A percentile compares a stretch with the other conserved stretches of the same genome.
Evolutionary conservation across 2,113 vertebrate genomes (phyloP).

Genomic region (Acinonyx jubatus): DNA sequence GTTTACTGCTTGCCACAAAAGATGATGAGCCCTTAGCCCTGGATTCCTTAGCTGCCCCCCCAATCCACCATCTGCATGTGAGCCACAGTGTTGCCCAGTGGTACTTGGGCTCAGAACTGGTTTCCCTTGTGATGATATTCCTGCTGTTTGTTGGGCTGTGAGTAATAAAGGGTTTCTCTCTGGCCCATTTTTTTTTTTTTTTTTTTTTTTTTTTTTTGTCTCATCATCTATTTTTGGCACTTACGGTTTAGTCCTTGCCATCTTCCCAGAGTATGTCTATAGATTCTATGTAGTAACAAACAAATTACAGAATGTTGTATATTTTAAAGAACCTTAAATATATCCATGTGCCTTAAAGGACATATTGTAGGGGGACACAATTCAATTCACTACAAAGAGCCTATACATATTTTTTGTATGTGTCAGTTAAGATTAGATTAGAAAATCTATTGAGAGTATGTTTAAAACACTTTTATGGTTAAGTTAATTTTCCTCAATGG

Average conservation of each 20-base stretch:
- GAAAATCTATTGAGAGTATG: not conserved
- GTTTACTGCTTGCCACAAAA: not conserved
- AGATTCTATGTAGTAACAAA: constrained; percentile 7
- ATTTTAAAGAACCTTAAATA: constrained; percentile 23
- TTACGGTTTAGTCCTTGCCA: not conserved
- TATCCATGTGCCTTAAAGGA: not conserved
- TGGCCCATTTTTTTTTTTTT: no score
- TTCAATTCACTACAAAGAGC: not conserved
- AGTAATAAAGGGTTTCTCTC: not conserved
- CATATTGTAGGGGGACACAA: not conserved
- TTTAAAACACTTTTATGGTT: constrained; percentile 11
- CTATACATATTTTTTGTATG: not conserved
- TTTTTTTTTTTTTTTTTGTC: no score
- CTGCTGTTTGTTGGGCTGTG: not conserved
- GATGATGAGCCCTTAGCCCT: not conserved
- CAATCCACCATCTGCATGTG: not conserved
- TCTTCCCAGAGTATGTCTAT: not conserved
- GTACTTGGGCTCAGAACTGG: not conserved
- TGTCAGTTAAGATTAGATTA: constrained; percentile 16
- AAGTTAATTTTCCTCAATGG: constrained; percentile 5
- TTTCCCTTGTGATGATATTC: not conserved
- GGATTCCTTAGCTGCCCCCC: not conserved
- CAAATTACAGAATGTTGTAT: not conserved
- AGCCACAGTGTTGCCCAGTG: not conserved
- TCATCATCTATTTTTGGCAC: not conserved